phyloP scores from a whole-genome alignment of 30 jellyfish, hydroid and myxozoan species.

The Aurelia coerulea region DNA sequence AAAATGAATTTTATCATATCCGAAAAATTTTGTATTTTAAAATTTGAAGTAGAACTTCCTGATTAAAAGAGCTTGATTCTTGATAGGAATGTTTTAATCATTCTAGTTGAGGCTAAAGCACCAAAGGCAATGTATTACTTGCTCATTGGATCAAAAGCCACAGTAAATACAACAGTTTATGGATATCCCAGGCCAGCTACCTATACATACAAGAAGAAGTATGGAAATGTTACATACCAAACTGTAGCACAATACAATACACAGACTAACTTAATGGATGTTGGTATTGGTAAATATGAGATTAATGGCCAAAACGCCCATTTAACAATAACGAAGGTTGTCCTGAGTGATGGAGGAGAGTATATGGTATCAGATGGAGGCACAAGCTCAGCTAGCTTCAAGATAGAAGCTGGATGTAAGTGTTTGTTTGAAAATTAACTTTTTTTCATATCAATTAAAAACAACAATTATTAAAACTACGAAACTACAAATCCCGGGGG shows the following conservation, averaged over 20 bases:
- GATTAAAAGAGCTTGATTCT: too few relatives aligned
- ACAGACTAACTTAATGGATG: background rate
- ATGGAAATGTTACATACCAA: constrained; percentile 1
- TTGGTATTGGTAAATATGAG: background rate
- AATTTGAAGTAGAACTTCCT: too few relatives aligned
- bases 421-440: background rate
- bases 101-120: too few relatives aligned
- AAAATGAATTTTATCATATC: too few relatives aligned
- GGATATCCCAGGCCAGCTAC: constrained; percentile 51
- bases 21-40: too few relatives aligned
- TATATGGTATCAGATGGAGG: constrained; percentile 32
- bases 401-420: constrained; percentile 31
- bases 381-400: background rate
- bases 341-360: constrained; percentile 25
- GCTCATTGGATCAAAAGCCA: constrained; percentile 11
- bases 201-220: background rate
- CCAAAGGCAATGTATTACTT: background rate
- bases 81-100: too few relatives aligned
- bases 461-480: too few relatives aligned
- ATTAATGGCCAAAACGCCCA: constrained; percentile 20
- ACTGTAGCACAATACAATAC: constrained; percentile 7
- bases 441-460: too few relatives aligned
- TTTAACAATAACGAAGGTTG: constrained; percentile 4
- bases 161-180: background rate
- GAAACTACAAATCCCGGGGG: too few relatives aligned